phyloP scores from a whole-genome alignment of 2,113 vertebrate species.

The Myxocyprinus asiaticus region DNA sequence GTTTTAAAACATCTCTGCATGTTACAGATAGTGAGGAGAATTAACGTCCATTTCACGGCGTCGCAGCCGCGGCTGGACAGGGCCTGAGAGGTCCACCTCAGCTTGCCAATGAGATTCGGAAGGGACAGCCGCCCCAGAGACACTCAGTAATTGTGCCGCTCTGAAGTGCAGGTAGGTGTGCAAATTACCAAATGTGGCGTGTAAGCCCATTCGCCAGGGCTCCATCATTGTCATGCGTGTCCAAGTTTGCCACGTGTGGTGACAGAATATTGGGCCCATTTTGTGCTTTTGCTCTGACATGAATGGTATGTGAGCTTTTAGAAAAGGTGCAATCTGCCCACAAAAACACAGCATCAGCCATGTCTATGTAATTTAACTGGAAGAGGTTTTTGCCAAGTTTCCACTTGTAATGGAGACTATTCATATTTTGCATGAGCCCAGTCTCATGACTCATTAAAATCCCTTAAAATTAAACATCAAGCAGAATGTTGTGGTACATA shows the following conservation, averaged over 20 bases:
- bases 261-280: conserved; percentile 61
- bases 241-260: conserved; percentile 58
- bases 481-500: not conserved
- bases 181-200: conserved; percentile 80
- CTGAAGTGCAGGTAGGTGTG: conserved; percentile 80
- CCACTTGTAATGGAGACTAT: not conserved
- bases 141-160: conserved; percentile 73
- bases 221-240: conserved; percentile 72
- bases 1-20: conserved; percentile 74
- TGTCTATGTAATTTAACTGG: conserved; percentile 2
- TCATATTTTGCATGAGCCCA: not conserved
- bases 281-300: conserved; percentile 55
- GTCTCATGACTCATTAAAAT: conserved; percentile 14
- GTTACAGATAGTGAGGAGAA: conserved; percentile 75
- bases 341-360: not conserved
- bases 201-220: conserved; percentile 72
- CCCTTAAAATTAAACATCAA: not conserved
- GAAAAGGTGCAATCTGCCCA: conserved; percentile 9
- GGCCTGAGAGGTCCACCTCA: conserved; percentile 61
- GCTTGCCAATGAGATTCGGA: conserved; percentile 59
- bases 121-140: conserved; percentile 62
- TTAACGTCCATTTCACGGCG: conserved; percentile 78
- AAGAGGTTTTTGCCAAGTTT: not conserved
- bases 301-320: conserved; percentile 47
- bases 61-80: conserved; percentile 62